Conservation (phyloP, 2,797 vertebrate genomes). For the Pseudochirops corinnae region DNA sequence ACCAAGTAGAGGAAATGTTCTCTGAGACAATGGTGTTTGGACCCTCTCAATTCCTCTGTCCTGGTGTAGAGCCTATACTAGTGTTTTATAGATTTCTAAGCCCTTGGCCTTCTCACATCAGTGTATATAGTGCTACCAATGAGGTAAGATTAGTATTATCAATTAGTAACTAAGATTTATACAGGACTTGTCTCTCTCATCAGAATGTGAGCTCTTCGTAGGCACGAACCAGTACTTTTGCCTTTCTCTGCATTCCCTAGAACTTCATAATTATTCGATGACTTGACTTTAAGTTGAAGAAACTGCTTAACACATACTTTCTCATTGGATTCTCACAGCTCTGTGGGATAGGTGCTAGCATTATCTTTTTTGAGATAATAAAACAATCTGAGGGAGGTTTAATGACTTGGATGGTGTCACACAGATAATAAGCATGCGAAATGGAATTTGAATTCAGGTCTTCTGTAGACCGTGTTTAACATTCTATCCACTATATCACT, state of each 20-base stretch:
- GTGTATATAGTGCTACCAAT: background rate
- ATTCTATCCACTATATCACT: background rate
- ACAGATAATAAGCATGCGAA: background rate
- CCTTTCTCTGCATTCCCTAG: background rate
- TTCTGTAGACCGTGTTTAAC: background rate
- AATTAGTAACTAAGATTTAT: background rate
- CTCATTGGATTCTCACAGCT: background rate
- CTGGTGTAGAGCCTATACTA: background rate
- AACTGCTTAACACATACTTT: background rate
- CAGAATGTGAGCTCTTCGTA: background rate
- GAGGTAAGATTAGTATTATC: background rate
- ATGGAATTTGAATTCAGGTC: background rate
- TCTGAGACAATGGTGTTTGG: background rate
- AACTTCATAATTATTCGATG: background rate
- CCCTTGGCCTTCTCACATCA: rapidly evolving
- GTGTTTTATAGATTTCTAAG: rapidly evolving
- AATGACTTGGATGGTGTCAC: background rate
- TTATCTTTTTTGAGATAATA: background rate
- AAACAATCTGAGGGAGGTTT: background rate
- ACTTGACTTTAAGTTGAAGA: background rate
- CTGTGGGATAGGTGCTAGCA: background rate
- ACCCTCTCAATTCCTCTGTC: background rate
- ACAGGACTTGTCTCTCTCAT: background rate
- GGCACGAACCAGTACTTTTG: background rate
- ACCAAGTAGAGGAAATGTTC: background rate